A percentile compares a stretch with the other conserved stretches of the same genome.
Conservation (phyloP, 2,888 invertebrate species). For the Spialia ferax region DNA sequence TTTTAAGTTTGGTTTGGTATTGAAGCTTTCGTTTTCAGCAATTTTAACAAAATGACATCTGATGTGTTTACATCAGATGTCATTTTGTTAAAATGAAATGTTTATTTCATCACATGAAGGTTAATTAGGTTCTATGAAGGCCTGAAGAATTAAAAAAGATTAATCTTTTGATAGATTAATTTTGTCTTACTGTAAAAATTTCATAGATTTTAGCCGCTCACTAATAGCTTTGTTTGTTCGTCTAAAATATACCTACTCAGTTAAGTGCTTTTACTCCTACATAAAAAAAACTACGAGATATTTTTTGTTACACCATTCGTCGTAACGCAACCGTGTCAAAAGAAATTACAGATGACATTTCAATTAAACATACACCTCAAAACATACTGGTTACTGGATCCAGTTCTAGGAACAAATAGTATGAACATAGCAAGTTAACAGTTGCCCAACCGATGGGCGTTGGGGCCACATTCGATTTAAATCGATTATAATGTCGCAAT, state of each 20-base stretch:
- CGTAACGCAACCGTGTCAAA: not conserved
- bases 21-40: not conserved
- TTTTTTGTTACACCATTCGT: not conserved
- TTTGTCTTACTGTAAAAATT: too few species aligned
- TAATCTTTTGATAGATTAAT: too few species aligned
- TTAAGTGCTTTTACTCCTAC: too few species aligned
- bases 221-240: too few species aligned
- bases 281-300: not conserved
- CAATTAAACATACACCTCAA: conserved; percentile 10
- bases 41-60: not conserved
- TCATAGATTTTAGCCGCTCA: too few species aligned
- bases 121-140: too few species aligned
- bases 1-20: not conserved
- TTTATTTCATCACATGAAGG: too few species aligned
- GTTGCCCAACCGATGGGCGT: conserved; percentile 24
- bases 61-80: too few species aligned
- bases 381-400: conserved; percentile 29
- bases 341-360: conserved; percentile 19
- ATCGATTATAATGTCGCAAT: conserved; percentile 33
- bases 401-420: conserved; percentile 30
- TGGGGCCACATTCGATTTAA: conserved; percentile 33
- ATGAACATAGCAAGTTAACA: conserved; percentile 8
- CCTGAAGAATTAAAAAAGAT: too few species aligned
- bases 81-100: too few species aligned
- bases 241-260: too few species aligned